These are phyloP conservation scores for Enteromius fasciolatus DNA, from an alignment of 2,797 vertebrate species.

Conservation along the genomic window DNA sequence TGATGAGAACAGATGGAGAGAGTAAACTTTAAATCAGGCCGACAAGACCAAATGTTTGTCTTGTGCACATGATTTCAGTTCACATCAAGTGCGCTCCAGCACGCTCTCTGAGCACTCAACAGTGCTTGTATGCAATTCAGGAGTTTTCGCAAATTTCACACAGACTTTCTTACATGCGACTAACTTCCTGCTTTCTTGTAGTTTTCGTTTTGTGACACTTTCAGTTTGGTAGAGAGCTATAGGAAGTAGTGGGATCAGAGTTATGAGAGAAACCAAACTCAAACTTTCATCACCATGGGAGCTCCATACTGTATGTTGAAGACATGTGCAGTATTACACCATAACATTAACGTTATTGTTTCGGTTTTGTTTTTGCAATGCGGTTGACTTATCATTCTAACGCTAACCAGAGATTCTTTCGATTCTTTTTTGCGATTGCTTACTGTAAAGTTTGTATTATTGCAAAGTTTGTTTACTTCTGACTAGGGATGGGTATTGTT, in stretches of 20 bases:
- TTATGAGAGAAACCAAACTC: neutral
- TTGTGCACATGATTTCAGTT: constrained; percentile 71
- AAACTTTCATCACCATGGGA: neutral
- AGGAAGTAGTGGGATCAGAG: neutral
- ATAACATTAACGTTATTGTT: neutral
- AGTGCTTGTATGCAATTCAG: constrained; percentile 38
- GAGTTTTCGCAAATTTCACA: neutral
- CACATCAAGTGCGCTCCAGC: constrained; percentile 67
- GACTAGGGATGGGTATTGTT: too few relatives aligned
- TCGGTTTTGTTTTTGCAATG: neutral
- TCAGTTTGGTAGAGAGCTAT: neutral
- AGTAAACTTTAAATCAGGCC: constrained; percentile 68
- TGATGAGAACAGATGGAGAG: constrained; percentile 81
- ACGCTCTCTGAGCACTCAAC: constrained; percentile 36
- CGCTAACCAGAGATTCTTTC: neutral
- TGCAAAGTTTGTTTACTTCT: neutral
- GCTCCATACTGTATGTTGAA: neutral
- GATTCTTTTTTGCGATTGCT: neutral
- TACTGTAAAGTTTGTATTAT: too few relatives aligned
- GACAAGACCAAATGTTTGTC: constrained; percentile 74
- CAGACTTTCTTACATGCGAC: neutral
- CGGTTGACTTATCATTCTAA: neutral
- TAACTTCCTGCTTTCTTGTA: neutral
- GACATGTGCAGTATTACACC: neutral
- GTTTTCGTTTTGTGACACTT: neutral